Base-by-base conservation (phyloP, 2,888 invertebrate genomes). In the Athetis lepigone region DNA sequence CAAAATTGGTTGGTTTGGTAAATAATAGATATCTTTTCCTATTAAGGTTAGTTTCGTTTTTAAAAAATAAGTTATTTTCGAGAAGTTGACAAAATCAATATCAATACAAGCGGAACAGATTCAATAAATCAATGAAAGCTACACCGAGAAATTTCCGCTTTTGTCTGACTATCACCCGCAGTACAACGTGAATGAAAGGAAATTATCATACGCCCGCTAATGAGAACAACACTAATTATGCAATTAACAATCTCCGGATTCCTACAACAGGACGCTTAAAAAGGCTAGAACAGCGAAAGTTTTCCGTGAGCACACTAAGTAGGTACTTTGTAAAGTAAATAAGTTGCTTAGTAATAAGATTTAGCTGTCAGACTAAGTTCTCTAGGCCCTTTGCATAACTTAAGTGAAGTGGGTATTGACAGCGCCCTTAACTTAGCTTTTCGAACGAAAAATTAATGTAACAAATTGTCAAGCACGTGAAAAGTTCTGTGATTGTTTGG, bases 221-320 rank as follows among this genome's bases (percentile, higher is more conserved):
- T 65, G 29, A 50, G 19, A 27, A 52, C 58, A 37, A 47, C 59
- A 62, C 70, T 61, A 76, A 74, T 58, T 67, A 73, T 39, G 5
- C 74, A 73, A 73, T 73, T 70, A 70, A 45, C 33, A 50, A 16
- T 36, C 70, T 33, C 42, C n/a, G 29, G 21, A 29, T 47, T 47
- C 36, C 2, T 6, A 42, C 64, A 68, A 39, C 63, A 52, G 18
- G 11, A 18, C 33, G 45, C 46, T 45, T 42, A 39, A 70, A 46
- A 58, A 18, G 4, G 42, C 49, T 43, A 23, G 18, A 66, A 19
- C 7, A 39, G 49, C 23, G 70, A 65, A 65, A 65, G 42, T 60
- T 70, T 8, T 16, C 29, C 46, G 23, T 43, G 45, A 69, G 33
- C 13, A 33, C 29, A 36, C 23, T 43, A 54, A 69, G 33, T 43